Base-by-base conservation (phyloP, 2,113 vertebrate species). In the Oreotrochilus melanogaster region DNA sequence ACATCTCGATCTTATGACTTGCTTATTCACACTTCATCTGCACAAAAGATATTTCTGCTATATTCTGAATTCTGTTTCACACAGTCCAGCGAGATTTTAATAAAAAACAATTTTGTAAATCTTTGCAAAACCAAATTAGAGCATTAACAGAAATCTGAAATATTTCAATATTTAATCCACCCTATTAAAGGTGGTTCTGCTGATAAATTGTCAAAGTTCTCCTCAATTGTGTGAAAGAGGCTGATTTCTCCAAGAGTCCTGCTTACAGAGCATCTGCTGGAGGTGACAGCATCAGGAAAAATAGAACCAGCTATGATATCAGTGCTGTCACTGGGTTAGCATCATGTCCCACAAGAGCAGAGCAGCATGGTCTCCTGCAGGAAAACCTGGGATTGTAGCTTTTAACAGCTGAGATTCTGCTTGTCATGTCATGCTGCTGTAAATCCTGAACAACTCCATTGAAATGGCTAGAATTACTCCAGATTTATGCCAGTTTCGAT, bases 21-120 rank as follows among this genome's bases (percentile, higher is more conserved):
- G 74, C 94, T 89, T 95, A 94, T 97, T 97, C 94, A 78, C 94
- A 95, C 91, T 75, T 92, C 86, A 81, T 95, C 89, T 97, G 95
- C 91, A 81, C 61, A 23, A 83, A 97, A 97, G 94, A 69, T 95
- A 84, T 84, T 95, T 92, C 89, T 94, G 89, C 76, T 64, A 30
- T 92, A 43, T 96, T 86, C 69, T 95, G 95, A 95, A 89, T 94
- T 97, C 83, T 57, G 18, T 87, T 96, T 97, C 93, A 95, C 93
- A 95, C 76, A 78, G 43, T 62, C 70, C 92, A 94, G 48, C 15
- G 25, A 91, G 69, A 95, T 66, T 88, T 81, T 88, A 95, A 95
- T 91, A 93, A 69, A 56, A 33, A 90, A 83, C 74, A 70, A 58
- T 86, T 95, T 64, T 76, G 81, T 51, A 87, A 86, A 65, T 69